phyloP scores from a whole-genome alignment of 1,140 invertebrate genomes.

The Penaeus indicus region DNA sequence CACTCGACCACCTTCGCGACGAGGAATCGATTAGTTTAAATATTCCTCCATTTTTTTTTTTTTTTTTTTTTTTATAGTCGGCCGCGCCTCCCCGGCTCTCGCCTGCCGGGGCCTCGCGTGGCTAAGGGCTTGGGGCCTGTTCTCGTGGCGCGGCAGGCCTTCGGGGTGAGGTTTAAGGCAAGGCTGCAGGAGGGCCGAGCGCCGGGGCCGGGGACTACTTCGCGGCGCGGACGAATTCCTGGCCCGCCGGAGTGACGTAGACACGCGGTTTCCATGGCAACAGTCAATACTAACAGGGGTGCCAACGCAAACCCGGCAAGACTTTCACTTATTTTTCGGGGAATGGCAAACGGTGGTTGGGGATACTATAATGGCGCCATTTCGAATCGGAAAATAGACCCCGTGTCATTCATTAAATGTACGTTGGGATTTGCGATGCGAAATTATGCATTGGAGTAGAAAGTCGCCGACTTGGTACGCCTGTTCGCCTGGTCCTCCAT shows the following conservation, averaged over 20 bases:
- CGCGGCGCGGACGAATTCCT: slow-evolving; percentile 36
- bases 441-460: neutral
- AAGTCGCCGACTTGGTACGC: slow-evolving; percentile 13
- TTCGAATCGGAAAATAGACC: neutral
- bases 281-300: slow-evolving; percentile 58
- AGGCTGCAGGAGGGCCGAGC: too few relatives aligned
- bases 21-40: too few relatives aligned
- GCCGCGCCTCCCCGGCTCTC: too few relatives aligned
- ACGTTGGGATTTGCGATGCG: neutral
- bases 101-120: too few relatives aligned
- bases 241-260: slow-evolving; percentile 26
- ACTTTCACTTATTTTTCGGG: neutral
- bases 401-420: slow-evolving; percentile 37
- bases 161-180: too few relatives aligned
- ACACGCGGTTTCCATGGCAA: slow-evolving; percentile 57
- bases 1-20: too few relatives aligned
- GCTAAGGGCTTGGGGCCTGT: too few relatives aligned
- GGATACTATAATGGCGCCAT: neutral
- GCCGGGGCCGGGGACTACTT: slow-evolving; percentile 32
- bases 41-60: too few relatives aligned
- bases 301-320: slow-evolving; percentile 23
- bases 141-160: too few relatives aligned
- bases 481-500: slow-evolving; percentile 46
- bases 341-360: neutral
- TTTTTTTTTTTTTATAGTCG: too few relatives aligned